Conservation (phyloP, 2,888 invertebrate genomes). For the Zelleria hepariella region DNA sequence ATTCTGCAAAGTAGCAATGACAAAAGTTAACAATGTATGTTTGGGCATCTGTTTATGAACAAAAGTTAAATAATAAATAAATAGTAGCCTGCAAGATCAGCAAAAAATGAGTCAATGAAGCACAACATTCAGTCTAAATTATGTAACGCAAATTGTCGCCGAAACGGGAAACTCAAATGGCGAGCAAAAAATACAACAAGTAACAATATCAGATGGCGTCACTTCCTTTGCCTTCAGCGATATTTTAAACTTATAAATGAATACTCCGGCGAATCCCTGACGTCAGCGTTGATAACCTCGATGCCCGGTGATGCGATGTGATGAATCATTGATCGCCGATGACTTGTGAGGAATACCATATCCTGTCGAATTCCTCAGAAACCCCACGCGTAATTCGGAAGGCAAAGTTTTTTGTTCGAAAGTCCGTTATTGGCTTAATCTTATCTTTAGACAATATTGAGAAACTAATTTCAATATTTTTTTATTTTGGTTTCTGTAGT, state of each 20-base stretch:
- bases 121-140: background rate
- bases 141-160: background rate
- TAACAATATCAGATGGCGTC: background rate
- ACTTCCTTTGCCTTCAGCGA: background rate
- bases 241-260: too few relatives aligned
- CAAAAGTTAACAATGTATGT: background rate
- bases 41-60: background rate
- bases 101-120: background rate
- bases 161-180: background rate
- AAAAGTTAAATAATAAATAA: background rate
- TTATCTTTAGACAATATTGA: too few relatives aligned
- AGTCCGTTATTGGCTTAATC: too few relatives aligned
- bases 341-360: background rate
- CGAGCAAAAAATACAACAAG: background rate
- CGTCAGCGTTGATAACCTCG: background rate
- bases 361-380: background rate
- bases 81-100: background rate
- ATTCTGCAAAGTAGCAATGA: too few relatives aligned
- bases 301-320: background rate
- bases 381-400: too few relatives aligned
- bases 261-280: background rate
- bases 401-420: too few relatives aligned
- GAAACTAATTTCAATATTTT: too few relatives aligned
- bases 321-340: background rate
- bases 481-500: too few relatives aligned